Evolutionary conservation across 2,113 vertebrate species (phyloP), one percentile per base, ranked within the genome.

Genomic region (Melanocharis versteri): DNA sequence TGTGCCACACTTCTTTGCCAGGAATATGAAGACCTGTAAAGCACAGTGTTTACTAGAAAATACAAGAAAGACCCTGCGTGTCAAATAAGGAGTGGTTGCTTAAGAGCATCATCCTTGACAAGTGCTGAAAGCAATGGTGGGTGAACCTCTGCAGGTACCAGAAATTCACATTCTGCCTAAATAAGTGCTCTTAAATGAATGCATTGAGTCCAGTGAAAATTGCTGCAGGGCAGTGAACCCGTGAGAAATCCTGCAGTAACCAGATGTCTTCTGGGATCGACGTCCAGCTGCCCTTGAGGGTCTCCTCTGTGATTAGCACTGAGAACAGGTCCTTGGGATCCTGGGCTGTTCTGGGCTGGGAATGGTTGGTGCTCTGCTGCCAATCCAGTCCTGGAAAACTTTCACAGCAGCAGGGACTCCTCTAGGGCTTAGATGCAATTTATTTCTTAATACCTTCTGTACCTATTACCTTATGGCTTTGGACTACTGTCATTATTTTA

Each of bases 281-380:
- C 65, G 48, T 15, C 40, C 37, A 13, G 70, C 24, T 69, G 77
- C 31, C 69, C 84, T 79, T 79, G 69, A 61, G 70, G 12, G 17
- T 82, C 65, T 44, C 57, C 77, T 91, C 56, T 33, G 56, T 4
- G n/a, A 51, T 57, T 81, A 64, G 73, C 60, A 5, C 35, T 37
- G 20, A n/a, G 7, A 11, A 7, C 1, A 3, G 30, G 26, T 16
- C 27, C 26, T n/a, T 70, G 83, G 72, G 51, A 35, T 66, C 22
- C 1, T 0, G 1, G 22, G 24, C 33, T 68, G 3, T 33, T 81
- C 39, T 19, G 8, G 10, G 0, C 26, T 40, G 16, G 76, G 47
- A 54, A 23, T 54, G 51, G 56, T 39, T 77, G 42, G 7, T 40
- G 24, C 39, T 81, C 33, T 54, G 53, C 75, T 72, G 50, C 65